Evolutionary conservation across 2,113 vertebrate species (phyloP).

Genomic region (Cephalopholis sonnerati): DNA sequence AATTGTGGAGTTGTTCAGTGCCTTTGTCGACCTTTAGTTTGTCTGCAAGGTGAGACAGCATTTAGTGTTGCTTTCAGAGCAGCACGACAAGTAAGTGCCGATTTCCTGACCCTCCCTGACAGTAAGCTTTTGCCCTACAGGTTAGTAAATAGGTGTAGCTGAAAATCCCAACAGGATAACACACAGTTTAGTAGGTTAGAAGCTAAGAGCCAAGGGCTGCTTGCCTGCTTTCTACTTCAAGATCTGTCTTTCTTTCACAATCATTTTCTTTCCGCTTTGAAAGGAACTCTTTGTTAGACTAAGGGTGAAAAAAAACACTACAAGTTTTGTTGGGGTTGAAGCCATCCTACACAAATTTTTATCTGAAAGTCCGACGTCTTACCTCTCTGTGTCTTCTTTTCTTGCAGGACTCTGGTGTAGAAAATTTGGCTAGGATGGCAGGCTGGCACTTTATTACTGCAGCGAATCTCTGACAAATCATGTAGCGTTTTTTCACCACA

Average conservation of each 20-base stretch:
- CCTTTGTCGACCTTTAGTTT: constrained; percentile 70
- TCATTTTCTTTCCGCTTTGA: constrained; percentile 70
- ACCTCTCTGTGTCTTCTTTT: constrained; percentile 19
- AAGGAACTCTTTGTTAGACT: constrained; percentile 87
- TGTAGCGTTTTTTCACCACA: constrained; percentile 74
- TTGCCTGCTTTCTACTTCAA: constrained; percentile 49
- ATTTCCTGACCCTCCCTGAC: constrained; percentile 70
- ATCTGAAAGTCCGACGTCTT: constrained; percentile 27
- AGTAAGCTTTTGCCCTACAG: constrained; percentile 57
- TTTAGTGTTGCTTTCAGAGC: constrained; percentile 70
- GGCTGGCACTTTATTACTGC: constrained; percentile 12
- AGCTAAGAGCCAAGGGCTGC: constrained; percentile 50
- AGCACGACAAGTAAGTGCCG: constrained; percentile 77
- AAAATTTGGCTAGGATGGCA: constrained; percentile 69
- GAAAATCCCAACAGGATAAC: constrained; percentile 58
- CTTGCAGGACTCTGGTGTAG: constrained; percentile 32
- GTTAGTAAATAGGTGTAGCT: constrained; percentile 62
- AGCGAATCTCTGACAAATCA: constrained; percentile 55
- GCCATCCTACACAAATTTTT: constrained; percentile 66
- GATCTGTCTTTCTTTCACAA: constrained; percentile 65
- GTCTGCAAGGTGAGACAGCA: constrained; percentile 69
- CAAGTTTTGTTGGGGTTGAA: constrained; percentile 64
- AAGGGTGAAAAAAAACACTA: constrained; percentile 74
- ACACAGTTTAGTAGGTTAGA: constrained; percentile 54
- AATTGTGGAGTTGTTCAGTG: constrained; percentile 29